Percentiles rank a stretch among this genome's conserved stretches.
Conservation (phyloP, 2,888 invertebrate species). For the Watsonalla cultraria region DNA sequence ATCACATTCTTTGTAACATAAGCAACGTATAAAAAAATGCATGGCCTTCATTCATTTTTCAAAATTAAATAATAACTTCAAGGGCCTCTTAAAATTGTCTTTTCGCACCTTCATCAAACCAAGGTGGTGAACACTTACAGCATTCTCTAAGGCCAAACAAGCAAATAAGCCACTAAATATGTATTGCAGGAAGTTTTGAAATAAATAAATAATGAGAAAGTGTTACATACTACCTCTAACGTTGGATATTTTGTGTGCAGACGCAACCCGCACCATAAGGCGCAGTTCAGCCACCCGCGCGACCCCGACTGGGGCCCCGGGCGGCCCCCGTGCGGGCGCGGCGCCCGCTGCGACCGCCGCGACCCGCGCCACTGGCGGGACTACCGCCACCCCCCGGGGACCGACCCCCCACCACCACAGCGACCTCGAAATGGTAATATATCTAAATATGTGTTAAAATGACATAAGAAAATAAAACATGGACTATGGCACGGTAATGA, state of each 20-base stretch:
- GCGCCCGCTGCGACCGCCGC: constrained; percentile 74
- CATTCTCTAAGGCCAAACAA: not conserved
- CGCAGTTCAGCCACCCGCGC: constrained; percentile 80
- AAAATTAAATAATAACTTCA: too few relatives aligned
- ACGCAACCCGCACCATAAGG: constrained; percentile 79
- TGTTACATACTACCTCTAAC: too few relatives aligned
- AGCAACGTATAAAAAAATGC: too few relatives aligned
- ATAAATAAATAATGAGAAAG: too few relatives aligned
- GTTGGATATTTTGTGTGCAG: constrained; percentile 48
- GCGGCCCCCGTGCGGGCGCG: constrained; percentile 78
- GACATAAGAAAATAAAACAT: too few relatives aligned
- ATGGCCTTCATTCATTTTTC: too few relatives aligned
- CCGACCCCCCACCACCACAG: constrained; percentile 19
- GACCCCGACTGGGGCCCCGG: constrained; percentile 79
- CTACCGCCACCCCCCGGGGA: constrained; percentile 69
- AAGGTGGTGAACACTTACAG: not conserved
- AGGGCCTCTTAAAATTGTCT: too few relatives aligned
- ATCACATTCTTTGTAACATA: too few relatives aligned
- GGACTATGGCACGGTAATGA: not conserved
- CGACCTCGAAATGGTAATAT: not conserved
- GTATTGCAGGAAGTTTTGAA: too few relatives aligned
- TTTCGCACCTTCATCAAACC: not conserved
- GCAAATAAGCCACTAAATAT: too few relatives aligned
- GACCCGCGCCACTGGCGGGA: constrained; percentile 78
- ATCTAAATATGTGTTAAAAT: too few relatives aligned